Evolutionary conservation across 2,797 vertebrate genomes (phyloP), one percentile per base, ranked within the genome.

Genomic region (Labroides dimidiatus): DNA sequence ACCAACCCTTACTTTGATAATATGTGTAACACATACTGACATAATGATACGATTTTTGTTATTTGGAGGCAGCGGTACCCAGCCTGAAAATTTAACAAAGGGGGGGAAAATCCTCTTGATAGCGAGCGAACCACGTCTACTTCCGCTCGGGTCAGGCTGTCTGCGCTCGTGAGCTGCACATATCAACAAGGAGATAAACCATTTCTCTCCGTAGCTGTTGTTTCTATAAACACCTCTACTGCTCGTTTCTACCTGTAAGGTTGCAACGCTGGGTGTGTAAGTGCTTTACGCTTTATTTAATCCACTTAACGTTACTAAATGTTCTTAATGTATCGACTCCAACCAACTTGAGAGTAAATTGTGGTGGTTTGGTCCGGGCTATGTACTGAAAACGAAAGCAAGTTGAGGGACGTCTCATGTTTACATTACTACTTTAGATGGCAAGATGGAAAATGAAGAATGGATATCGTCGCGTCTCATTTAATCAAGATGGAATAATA

Each of bases 241-340:
- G 84, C 64, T 73, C 80, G 84, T 76, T 67, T 30, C 76, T 59
- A 64, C 70, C 55, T 72, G 89, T 90, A 80, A 89, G 89, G 87
- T 10, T 33, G 1, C 14, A n/a, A 1, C 27, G 5, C 17, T 4
- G 2, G 1, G 0, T 11, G 21, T 49, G 3, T 17, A 23, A 1
- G 10, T 24, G 10, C 60, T 19, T 27, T 0, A 13, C 19, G 10
- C 30, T 1, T 6, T 12, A 20, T 20, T 9, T 55, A 43, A 39
- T 42, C 9, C 44, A 17, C 51, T 5, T 7, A 16, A 5, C 4
- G 14, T 51, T 1, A 20, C 54, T 24, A 24, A 3, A 4, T 14
- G n/a, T 36, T 42, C 3, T 54, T 0, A 45, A 48, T 52, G 44
- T 17, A 39, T 10, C 53, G 49, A 49, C 56, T 41, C 14, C 11